Evolutionary conservation across 2,113 vertebrate species (phyloP).

Genomic region (Melanocharis versteri): DNA sequence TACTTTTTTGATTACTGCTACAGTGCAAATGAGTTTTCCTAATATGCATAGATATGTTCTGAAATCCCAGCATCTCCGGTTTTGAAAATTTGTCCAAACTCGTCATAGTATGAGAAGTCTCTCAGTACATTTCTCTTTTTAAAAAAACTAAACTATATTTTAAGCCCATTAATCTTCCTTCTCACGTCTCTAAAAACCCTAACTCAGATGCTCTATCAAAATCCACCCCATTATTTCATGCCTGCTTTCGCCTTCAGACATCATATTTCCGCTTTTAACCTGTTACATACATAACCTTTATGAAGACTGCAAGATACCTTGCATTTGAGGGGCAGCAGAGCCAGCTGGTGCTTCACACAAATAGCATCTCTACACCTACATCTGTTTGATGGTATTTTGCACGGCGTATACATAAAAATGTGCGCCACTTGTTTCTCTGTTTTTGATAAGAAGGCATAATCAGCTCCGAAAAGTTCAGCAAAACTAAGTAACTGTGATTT

Average conservation of each 20-base stretch:
- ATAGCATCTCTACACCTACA: slow-evolving; percentile 53
- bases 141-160: background rate
- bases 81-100: background rate
- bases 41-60: background rate
- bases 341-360: slow-evolving; percentile 37
- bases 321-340: slow-evolving; percentile 13
- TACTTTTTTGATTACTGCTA: background rate
- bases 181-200: background rate
- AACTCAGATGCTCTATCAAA: background rate
- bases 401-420: background rate
- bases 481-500: background rate
- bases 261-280: slow-evolving; percentile 22
- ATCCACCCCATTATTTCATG: background rate
- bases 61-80: background rate
- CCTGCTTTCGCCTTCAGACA: slow-evolving; percentile 1
- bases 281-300: slow-evolving; percentile 17
- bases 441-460: background rate
- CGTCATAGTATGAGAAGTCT: background rate
- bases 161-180: background rate
- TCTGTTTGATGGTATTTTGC: slow-evolving; percentile 34
- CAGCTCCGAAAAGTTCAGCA: background rate
- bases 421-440: background rate
- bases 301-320: background rate
- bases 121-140: background rate
- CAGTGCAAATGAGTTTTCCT: background rate